Base-by-base conservation (phyloP, 2,113 vertebrate species). In the Megaceryle maxima region DNA sequence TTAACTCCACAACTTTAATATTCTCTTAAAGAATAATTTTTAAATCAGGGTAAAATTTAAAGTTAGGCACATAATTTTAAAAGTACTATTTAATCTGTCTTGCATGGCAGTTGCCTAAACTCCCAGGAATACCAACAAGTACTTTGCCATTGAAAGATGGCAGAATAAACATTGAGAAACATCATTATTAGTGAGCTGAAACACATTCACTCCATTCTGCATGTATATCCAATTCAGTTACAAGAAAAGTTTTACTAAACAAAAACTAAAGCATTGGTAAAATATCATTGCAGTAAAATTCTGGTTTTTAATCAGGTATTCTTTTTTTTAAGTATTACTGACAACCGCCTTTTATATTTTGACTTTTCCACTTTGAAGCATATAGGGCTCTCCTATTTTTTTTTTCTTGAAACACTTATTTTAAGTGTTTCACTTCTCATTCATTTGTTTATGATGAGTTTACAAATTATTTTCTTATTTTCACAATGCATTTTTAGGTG, bases 1-100 rank as follows among this genome's bases (percentile, higher is more conserved):
- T 69, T 93, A 94, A 91, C 90, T 95, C 77, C 5, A 1, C 46
- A 78, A 94, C 83, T 94, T 95, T 94, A 97, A 95, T 96, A 96
- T 93, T 96, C 83, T 90, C 96, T 53, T 53, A 16, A 28, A 53
- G 51, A 53, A 53, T 14, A 28, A 53, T 53, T 53, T 53, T 53
- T 53, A 53, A 28, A 28, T 53, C 28, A 53, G 51, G 26, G 51
- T 16, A 53, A 53, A 53, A 53, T 53, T 53, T 53, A 28, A 28
- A 28, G 12, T 53, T 53, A 53, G 57, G 69, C 76, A 95, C 74
- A 90, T 78, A 90, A 91, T 91, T 90, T 93, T 29, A 31, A 72
- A 93, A 94, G 83, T 90, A 90, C 57, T 81, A 11, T 81, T 92
- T 86, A 81, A 91, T 77, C 46, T 75, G 57, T 24, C 73, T 84